A percentile compares a stretch with the other conserved stretches of the same genome.
phyloP scores from a whole-genome alignment of 1,140 invertebrate species.

The Dryas iulia region DNA sequence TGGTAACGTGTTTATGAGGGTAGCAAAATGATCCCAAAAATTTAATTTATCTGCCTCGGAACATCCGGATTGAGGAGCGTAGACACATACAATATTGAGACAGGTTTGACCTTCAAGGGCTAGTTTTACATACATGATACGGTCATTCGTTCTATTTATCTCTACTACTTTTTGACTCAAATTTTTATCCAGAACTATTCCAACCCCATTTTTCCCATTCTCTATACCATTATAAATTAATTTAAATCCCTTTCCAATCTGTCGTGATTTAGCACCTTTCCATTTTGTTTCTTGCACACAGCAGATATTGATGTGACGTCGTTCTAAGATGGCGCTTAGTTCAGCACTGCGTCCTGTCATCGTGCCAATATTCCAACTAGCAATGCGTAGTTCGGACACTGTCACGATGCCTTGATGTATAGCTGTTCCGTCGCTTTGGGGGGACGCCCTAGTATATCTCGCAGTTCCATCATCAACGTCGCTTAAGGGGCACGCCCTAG shows the following conservation, averaged over 20 bases:
- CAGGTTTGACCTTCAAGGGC: not conserved
- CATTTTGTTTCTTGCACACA: conserved; percentile 32
- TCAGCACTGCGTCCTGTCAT: not conserved
- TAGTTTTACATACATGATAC: conserved; percentile 13
- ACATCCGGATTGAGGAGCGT: conserved; percentile 3
- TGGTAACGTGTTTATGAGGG: not conserved
- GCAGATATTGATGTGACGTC: conserved; percentile 14
- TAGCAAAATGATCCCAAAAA: conserved; percentile 2
- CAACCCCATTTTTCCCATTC: not conserved
- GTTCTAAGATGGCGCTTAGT: conserved; percentile 1
- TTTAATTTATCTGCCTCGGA: conserved; percentile 4
- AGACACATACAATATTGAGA: conserved; percentile 10
- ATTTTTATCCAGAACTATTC: not conserved
- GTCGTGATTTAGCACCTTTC: conserved; percentile 29
- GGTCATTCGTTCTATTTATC: conserved; percentile 10
- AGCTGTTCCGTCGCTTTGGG: no score
- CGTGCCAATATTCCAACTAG: conserved; percentile 19
- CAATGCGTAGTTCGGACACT: not conserved
- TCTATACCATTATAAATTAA: conserved; percentile 20
- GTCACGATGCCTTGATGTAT: not conserved
- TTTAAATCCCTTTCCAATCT: conserved; percentile 26
- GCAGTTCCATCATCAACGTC: no score
- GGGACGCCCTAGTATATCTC: no score
- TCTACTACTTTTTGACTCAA: not conserved
- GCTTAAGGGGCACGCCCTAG: no score